phyloP scores from a whole-genome alignment of 2,888 invertebrate genomes.

The Plebejus argus region DNA sequence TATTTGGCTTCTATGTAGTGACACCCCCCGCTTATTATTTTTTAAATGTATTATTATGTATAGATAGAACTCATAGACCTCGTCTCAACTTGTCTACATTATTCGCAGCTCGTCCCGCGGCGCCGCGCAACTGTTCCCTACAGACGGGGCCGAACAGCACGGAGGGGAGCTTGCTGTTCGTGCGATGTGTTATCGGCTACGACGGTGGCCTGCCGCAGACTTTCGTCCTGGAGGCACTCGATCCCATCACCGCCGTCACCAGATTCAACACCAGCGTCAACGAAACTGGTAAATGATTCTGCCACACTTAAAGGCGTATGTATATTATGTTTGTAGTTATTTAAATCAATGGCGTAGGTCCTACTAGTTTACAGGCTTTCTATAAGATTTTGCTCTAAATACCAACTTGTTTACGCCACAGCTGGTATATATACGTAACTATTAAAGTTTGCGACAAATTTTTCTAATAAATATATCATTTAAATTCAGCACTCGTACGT shows the following conservation, averaged over 20 bases:
- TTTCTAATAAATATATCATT: not conserved
- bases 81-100: not conserved
- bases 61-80: not conserved
- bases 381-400: not conserved
- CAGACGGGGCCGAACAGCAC: conserved; percentile 81
- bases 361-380: not conserved
- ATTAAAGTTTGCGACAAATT: not conserved
- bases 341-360: not conserved
- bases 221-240: conserved; percentile 91
- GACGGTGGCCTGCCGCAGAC: conserved; percentile 94
- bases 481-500: not conserved
- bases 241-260: conserved; percentile 85
- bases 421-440: not conserved
- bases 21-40: too few relatives aligned
- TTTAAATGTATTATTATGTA: too few relatives aligned
- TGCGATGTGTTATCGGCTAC: conserved; percentile 93
- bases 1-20: too few relatives aligned
- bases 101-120: conserved; percentile 86
- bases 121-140: conserved; percentile 92
- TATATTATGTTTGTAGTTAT: not conserved
- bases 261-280: conserved; percentile 85
- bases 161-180: conserved; percentile 82
- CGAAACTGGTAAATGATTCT: conserved; percentile 59
- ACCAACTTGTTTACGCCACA: too few relatives aligned
- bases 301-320: not conserved